Conservation (phyloP, 1,140 invertebrate species). For the Drosophila ironensis region DNA sequence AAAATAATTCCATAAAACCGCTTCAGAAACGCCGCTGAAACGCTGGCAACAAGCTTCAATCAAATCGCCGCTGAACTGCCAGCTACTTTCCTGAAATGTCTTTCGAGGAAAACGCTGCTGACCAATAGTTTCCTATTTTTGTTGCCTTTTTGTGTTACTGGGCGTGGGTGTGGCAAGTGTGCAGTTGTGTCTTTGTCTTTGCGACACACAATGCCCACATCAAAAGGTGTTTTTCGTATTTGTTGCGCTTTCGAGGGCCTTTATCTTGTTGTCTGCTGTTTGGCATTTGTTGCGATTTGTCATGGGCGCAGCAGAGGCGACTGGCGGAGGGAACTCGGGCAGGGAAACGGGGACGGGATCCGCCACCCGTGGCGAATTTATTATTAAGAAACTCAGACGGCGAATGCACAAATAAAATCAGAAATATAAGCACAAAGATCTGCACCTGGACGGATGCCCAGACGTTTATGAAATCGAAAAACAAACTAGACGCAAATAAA, state of each 20-base stretch:
- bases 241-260: constrained; percentile 43
- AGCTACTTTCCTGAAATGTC: constrained; percentile 15
- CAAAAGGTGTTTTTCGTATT: constrained; percentile 65
- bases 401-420: constrained; percentile 34
- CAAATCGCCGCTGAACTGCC: background rate
- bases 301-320: constrained; percentile 40
- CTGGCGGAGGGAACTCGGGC: constrained; percentile 25
- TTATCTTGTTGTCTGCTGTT: constrained; percentile 52
- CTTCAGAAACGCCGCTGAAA: background rate
- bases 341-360: constrained; percentile 4
- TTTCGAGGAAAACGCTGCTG: constrained; percentile 23
- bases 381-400: constrained; percentile 50
- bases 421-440: constrained; percentile 21
- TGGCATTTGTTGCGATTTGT: constrained; percentile 66
- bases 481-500: constrained; percentile 15
- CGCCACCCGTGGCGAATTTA: constrained; percentile 62
- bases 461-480: constrained; percentile 7
- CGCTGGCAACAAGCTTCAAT: constrained; percentile 36
- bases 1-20: constrained; percentile 8
- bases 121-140: background rate
- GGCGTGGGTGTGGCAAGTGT: constrained; percentile 12
- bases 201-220: constrained; percentile 33
- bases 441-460: constrained; percentile 50
- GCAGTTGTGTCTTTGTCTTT: constrained; percentile 13
- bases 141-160: background rate